Percentiles rank a stretch among this genome's conserved stretches.
Evolutionary conservation across 1,140 invertebrate genomes (phyloP).

Genomic region (Matsumurasca onukii): DNA sequence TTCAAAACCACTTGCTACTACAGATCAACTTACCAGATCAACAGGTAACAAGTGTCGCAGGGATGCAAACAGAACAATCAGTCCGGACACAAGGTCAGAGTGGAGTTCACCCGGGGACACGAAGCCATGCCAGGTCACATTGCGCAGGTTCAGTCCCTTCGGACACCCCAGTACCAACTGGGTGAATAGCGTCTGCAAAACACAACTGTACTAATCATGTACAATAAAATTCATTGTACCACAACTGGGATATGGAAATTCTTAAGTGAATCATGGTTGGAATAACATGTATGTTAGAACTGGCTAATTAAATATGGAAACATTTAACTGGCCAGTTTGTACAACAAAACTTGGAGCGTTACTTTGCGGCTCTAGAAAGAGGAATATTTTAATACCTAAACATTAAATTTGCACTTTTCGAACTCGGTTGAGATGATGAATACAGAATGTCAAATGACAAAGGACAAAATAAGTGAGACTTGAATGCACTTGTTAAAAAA

Average conservation of each 20-base stretch:
- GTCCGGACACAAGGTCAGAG: constrained; percentile 19
- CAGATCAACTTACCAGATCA: too few relatives aligned
- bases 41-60: constrained; percentile 33
- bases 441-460: too few relatives aligned
- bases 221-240: not conserved
- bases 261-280: not conserved
- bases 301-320: not conserved
- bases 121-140: constrained; percentile 37
- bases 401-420: too few relatives aligned
- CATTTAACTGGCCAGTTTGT: not conserved
- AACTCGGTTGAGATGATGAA: too few relatives aligned
- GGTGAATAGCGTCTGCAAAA: constrained; percentile 29
- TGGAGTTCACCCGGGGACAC: constrained; percentile 27
- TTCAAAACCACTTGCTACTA: too few relatives aligned
- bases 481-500: too few relatives aligned
- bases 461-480: too few relatives aligned
- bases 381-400: too few relatives aligned
- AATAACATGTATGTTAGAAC: not conserved
- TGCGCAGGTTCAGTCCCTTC: constrained; percentile 33
- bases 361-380: not conserved
- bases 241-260: not conserved
- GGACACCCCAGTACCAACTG: constrained; percentile 35
- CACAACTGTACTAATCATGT: not conserved
- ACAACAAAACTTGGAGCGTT: not conserved
- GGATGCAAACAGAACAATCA: constrained; percentile 32